Percentiles rank a stretch among this genome's conserved stretches.
Conservation (phyloP, 2,888 invertebrate species). For the Ceramica pisi region DNA sequence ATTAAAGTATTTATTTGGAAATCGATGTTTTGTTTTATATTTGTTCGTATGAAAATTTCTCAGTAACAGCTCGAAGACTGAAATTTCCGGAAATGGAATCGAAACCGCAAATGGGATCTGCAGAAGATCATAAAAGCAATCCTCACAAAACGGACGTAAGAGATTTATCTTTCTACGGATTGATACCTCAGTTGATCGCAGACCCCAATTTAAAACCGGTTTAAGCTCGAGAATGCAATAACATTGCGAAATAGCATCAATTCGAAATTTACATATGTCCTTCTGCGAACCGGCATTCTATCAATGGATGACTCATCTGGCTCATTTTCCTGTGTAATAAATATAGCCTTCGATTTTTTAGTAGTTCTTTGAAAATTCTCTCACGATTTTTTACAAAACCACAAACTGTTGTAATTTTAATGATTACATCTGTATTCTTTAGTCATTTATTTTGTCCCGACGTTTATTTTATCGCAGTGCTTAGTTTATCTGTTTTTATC, state of each 20-base stretch:
- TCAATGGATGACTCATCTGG: constrained; percentile 45
- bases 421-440: constrained; percentile 22
- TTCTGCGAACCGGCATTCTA: constrained; percentile 47
- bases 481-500: constrained; percentile 2
- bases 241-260: constrained; percentile 26
- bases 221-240: constrained; percentile 38
- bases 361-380: constrained; percentile 33
- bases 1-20: too few species aligned
- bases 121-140: too few species aligned
- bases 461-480: too few species aligned
- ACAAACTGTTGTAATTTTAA: constrained; percentile 16
- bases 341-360: constrained; percentile 30
- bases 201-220: constrained; percentile 27
- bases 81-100: too few species aligned
- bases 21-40: too few species aligned
- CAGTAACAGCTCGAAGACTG: too few species aligned
- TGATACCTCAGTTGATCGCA: background rate
- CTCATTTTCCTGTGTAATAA: constrained; percentile 33
- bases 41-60: too few species aligned
- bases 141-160: background rate
- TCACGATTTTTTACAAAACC: constrained; percentile 26
- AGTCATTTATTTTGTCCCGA: background rate
- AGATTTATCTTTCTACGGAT: background rate
- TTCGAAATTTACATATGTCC: constrained; percentile 44
- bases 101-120: too few species aligned